phyloP scores from a whole-genome alignment of 2,113 vertebrate genomes.

The Archocentrus centrarchus region DNA sequence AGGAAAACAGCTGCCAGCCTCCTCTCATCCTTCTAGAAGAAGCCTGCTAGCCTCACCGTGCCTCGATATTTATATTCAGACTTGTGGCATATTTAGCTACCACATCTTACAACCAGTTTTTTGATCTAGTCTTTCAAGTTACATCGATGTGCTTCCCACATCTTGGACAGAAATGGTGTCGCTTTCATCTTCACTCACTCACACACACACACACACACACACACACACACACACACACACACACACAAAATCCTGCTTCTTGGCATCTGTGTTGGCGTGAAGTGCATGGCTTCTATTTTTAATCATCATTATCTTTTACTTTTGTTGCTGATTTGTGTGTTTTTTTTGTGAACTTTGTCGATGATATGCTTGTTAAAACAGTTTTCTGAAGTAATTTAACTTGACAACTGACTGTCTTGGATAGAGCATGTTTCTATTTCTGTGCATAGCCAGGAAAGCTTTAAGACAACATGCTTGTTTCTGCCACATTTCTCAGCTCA shows the following conservation, averaged over 20 bases:
- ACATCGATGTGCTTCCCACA: not conserved
- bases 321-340: not conserved
- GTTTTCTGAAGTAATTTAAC: conserved; percentile 14
- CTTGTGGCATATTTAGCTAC: not conserved
- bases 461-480: not conserved
- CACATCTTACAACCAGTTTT: not conserved
- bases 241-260: conserved; percentile 28
- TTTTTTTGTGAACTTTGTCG: conserved; percentile 22
- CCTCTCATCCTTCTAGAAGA: not conserved
- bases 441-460: not conserved
- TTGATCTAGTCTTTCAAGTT: not conserved
- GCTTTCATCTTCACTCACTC: not conserved
- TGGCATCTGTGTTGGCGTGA: conserved; percentile 33
- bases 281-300: conserved; percentile 52
- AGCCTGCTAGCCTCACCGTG: not conserved
- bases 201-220: not conserved
- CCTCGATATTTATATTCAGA: conserved; percentile 11
- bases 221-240: not conserved
- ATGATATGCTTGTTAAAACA: conserved; percentile 13
- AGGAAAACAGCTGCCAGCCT: conserved; percentile 23
- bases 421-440: conserved; percentile 20
- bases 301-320: conserved; percentile 38
- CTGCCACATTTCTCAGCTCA: not conserved
- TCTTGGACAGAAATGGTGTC: not conserved
- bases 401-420: conserved; percentile 28